Conservation (phyloP, 2,888 invertebrate genomes). For the Oscheius sp. region DNA sequence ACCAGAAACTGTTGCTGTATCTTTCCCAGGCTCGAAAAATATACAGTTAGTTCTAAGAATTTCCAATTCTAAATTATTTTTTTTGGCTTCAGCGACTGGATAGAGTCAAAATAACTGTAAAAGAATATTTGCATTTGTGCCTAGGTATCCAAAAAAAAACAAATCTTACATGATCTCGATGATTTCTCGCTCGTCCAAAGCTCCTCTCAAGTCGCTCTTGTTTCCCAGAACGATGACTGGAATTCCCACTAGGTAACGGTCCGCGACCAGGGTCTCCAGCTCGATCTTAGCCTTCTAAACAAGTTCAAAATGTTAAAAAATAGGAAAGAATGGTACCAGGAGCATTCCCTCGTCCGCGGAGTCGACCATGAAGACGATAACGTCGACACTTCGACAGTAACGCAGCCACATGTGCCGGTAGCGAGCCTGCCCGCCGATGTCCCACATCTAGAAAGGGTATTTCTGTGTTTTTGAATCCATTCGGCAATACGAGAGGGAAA, state of each 20-base stretch:
- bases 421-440: slow-evolving; percentile 98
- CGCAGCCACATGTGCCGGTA: slow-evolving; percentile 99
- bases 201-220: slow-evolving; percentile 95
- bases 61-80: too few relatives aligned
- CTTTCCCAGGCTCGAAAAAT: too few relatives aligned
- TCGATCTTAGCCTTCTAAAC: slow-evolving; percentile 85
- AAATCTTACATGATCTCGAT: slow-evolving; percentile 93
- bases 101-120: too few relatives aligned
- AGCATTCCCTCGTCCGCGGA: slow-evolving; percentile 98
- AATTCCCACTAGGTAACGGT: slow-evolving; percentile 91
- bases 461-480: slow-evolving; percentile 25
- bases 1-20: too few relatives aligned
- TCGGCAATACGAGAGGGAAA: too few relatives aligned
- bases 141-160: too few relatives aligned
- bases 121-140: too few relatives aligned
- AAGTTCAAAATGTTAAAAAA: too few relatives aligned
- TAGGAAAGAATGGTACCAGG: slow-evolving; percentile 80
- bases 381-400: slow-evolving; percentile 99
- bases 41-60: too few relatives aligned
- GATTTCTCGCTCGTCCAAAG: slow-evolving; percentile 96
- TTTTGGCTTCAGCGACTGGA: too few relatives aligned
- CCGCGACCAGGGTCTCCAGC: slow-evolving; percentile 94
- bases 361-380: slow-evolving; percentile 99
- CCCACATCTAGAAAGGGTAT: slow-evolving; percentile 82
- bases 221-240: slow-evolving; percentile 98